phyloP scores from a whole-genome alignment of 2,888 invertebrate species.

The Leptogaster cylindrica region DNA sequence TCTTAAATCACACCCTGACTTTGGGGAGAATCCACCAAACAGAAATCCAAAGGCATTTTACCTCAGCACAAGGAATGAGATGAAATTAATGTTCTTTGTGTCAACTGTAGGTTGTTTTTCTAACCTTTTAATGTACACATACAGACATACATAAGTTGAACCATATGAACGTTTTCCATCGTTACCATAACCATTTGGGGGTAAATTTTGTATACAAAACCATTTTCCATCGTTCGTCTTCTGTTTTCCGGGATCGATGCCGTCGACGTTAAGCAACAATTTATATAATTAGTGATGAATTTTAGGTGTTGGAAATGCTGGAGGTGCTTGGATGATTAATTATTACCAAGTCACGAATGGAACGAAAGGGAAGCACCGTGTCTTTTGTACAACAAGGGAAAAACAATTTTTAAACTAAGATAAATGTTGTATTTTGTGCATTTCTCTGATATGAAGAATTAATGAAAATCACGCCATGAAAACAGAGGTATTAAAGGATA shows the following conservation, averaged over 20 bases:
- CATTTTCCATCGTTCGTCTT: not conserved
- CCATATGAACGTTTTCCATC: not conserved
- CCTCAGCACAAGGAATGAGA: not conserved
- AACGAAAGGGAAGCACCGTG: too few relatives aligned
- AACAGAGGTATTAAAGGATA: too few relatives aligned
- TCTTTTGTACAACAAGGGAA: too few relatives aligned
- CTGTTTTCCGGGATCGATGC: not conserved
- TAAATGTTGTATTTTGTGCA: too few relatives aligned
- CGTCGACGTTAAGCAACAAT: not conserved
- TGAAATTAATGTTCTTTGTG: slow-evolving; percentile 7
- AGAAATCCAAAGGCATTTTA: not conserved
- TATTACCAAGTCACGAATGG: not conserved
- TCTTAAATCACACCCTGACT: not conserved
- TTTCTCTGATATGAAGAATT: too few relatives aligned
- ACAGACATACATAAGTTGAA: not conserved
- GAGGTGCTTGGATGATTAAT: not conserved
- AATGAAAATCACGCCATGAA: too few relatives aligned
- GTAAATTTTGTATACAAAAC: not conserved
- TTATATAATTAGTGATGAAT: not conserved
- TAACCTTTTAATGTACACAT: not conserved
- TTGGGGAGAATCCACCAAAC: not conserved
- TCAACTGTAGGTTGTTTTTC: not conserved
- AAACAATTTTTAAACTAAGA: too few relatives aligned
- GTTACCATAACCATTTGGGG: not conserved
- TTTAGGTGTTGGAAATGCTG: not conserved